Evolutionary conservation across 2,888 invertebrate genomes (phyloP), one percentile per base, ranked within the genome.

Genomic region (Urechis unicinctus): DNA sequence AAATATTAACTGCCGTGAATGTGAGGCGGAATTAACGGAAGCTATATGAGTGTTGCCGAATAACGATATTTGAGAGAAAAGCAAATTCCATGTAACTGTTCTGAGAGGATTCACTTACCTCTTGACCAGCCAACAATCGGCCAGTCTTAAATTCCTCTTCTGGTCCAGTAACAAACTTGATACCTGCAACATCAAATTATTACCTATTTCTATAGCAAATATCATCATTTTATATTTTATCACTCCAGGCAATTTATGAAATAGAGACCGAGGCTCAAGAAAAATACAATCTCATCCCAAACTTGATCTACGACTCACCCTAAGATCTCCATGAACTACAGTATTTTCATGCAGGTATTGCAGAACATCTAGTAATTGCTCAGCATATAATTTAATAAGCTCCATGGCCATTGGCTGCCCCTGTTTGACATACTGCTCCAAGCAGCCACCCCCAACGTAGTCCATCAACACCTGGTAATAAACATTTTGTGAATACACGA

Each of bases 301-400:
- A 6, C 6, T 45, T 45, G 45, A 45, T 9, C 21, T 22, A 26
- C 13, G 26, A 21, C 24, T 36, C 25, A 60, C 60, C 54, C 58
- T 80, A n/a, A 94, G 79, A 76, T 89, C 87, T 68, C 87, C 86
- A 74, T 94, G 92, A 21, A 90, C 85, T 1, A 92, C 85, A 61
- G 88, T 87, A 60, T 86, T 87, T 65, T 85, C 83, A 73, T 94
- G 93, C 55, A 94, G 80, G 73, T 86, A 90, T 42, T 85, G 84
- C 31, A 93, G 78, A 17, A 88, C 90, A 52, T 84, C 83, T 2
- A 92, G 80, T 29, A 91, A 83, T 30, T 88, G 89, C 49, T 81
- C 80, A 0, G 87, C 86, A 31, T 91, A 83, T 70, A 84, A 82
- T 31, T 86, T 82, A 5, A 89, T 69, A 53, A 85, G 75, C 55